Base-by-base conservation (phyloP, 2,113 vertebrate species). In the Brachyistius frenatus region DNA sequence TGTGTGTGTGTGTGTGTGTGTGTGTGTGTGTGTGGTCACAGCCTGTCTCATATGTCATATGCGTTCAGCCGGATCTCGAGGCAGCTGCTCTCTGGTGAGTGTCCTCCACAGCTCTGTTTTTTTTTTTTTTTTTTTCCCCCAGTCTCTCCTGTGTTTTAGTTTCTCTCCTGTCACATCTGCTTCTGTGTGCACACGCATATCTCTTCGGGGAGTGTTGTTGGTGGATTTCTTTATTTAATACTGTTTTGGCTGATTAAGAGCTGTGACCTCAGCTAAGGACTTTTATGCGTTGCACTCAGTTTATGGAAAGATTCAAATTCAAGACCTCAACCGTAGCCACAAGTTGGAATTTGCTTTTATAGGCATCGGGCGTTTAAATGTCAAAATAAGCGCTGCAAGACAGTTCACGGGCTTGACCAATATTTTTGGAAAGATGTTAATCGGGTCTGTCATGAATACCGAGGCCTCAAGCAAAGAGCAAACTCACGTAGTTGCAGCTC, bases 61-160 rank as follows among this genome's bases (percentile, higher is more conserved):
- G 85, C 81, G 67, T 50, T 52, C 77, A 58, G 77, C 13, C 7
- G 57, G 87, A 72, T 52, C 55, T 79, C 61, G 46, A 88, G 80
- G 84, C 93, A 91, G 92, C 92, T 91, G 86, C 88, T 90, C 76
- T 81, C 88, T 91, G 94, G 94, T 95, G 90, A 94, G 94, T 94
- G 65, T 85, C 60, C 63, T 23, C 7, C 49, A 58, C 54, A 31
- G 70, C 61, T 73, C 57, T 73, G 67, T 53, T 79, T 78, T 66
- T 74, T 53, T 15, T 78, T 15, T 78, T 1, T 23, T 23, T 23
- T 23, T 23, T 23, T 23, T 23, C 23, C 23, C 23, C 23, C 23
- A 23, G 36, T 76, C 16, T 54, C 36, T 68, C 30, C 62, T 57
- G 39, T 69, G 5, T 66, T 83, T 80, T 49, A 33, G n/a, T 78